A percentile compares a stretch with the other conserved stretches of the same genome.
phyloP scores from a whole-genome alignment of 2,113 vertebrate species.

The Microtus ochrogaster region DNA sequence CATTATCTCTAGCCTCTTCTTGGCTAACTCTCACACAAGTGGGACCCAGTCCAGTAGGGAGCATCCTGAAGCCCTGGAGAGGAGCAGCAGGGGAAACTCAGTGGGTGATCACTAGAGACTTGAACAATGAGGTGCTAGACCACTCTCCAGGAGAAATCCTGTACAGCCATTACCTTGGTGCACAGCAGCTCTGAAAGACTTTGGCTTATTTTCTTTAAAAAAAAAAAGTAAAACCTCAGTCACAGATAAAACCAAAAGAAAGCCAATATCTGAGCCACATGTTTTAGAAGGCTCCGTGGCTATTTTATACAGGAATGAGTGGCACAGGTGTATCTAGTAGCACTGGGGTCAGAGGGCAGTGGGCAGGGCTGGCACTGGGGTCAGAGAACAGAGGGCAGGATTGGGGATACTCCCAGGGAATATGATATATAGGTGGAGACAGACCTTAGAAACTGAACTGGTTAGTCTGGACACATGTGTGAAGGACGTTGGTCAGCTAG shows the following conservation, averaged over 20 bases:
- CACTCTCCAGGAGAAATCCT: not conserved
- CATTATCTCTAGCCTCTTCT: too few relatives aligned
- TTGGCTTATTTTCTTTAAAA: slow-evolving; percentile 15
- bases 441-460: not conserved
- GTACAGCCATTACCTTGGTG: not conserved
- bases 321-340: not conserved
- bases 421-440: not conserved
- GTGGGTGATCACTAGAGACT: not conserved
- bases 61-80: too few relatives aligned
- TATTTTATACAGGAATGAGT: not conserved
- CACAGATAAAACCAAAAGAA: slow-evolving; percentile 42
- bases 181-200: not conserved
- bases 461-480: not conserved
- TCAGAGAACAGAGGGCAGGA: not conserved
- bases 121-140: accelerated
- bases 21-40: not conserved
- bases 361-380: not conserved
- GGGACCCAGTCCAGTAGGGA: not conserved
- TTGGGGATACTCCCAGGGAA: accelerated
- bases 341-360: not conserved
- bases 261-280: not conserved
- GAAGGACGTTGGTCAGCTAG: not conserved
- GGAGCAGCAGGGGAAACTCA: not conserved
- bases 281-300: not conserved
- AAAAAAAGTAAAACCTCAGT: slow-evolving; percentile 27